Evolutionary conservation across 2,113 vertebrate species (phyloP).

Genomic region (Engystomops pustulosus): DNA sequence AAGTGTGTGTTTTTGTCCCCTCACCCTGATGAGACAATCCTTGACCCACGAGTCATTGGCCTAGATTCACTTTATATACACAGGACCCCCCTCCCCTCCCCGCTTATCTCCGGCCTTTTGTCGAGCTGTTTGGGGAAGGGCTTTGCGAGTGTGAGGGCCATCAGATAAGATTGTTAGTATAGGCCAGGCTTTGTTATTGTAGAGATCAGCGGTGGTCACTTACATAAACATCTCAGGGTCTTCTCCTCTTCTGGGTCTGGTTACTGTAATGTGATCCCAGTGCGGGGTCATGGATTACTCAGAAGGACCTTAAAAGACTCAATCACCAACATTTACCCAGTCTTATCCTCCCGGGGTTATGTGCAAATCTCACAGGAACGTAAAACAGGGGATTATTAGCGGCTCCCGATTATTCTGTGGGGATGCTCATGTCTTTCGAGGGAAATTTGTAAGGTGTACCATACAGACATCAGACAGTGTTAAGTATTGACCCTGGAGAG

Average conservation of each 20-base stretch:
- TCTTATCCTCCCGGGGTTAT: too few relatives aligned
- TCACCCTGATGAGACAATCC: neutral
- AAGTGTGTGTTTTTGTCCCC: neutral
- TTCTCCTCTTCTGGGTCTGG: neutral
- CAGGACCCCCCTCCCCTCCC: neutral
- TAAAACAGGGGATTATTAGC: too few relatives aligned
- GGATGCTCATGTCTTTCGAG: too few relatives aligned
- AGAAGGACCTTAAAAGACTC: neutral
- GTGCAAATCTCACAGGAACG: too few relatives aligned
- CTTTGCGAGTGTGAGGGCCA: neutral
- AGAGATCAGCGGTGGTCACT: slow-evolving; percentile 13
- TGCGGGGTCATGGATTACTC: neutral
- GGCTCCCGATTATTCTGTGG: too few relatives aligned
- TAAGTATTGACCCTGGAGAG: too few relatives aligned
- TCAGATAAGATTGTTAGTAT: slow-evolving; percentile 21
- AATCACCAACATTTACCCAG: neutral
- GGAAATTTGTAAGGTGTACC: too few relatives aligned
- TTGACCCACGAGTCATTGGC: neutral
- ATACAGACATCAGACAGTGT: too few relatives aligned
- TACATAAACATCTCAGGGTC: slow-evolving; percentile 4
- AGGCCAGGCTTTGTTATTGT: slow-evolving; percentile 10
- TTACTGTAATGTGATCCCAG: neutral
- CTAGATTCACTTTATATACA: neutral
- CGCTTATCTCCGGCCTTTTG: slow-evolving; percentile 11
- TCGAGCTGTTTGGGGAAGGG: slow-evolving; percentile 2